Base-by-base conservation (phyloP, 1,140 invertebrate species). In the Trachymyrmex cornetzi region DNA sequence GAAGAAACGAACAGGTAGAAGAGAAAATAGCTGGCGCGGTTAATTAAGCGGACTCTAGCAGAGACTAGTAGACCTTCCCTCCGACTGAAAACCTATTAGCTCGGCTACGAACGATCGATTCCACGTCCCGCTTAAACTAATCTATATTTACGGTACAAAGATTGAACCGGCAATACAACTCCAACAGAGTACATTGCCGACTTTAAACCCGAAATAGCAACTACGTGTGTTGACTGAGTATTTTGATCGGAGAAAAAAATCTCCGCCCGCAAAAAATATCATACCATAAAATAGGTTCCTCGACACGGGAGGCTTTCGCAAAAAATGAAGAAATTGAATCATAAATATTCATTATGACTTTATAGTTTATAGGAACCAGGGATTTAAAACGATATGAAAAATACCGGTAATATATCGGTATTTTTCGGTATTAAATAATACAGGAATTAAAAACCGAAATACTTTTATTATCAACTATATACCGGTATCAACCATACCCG, bases 61-160 rank as follows among this genome's bases (percentile, higher is more conserved):
- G 69, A 63, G 80, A 84, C 80, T 84, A 82, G 67, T 82, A 74
- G 55, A 84, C 69, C 80, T 84, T 84, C 80, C 55, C 55, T 75
- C 55, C 69, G 38, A 84, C 80, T 84, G 80, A 61, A 82, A 84
- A 84, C 69, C 80, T 84, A 84, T 84, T 84, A 84, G 55, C 80
- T 84, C 69, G 59, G 55, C 80, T 84, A 63, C 80, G 69, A 61
- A 14, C 80, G 69, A 84, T 84, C 80, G 80, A 84, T 84, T 55
- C 38, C 27, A 84, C 69, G 67, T 75, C 55, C 71, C 80, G 80
- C 69, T 84, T 84, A 75, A 84, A 61, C 80, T 84, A 84, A 84
- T 84, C 80, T 84, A 84, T 84, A 84, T 84, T 84, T 84, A 84
- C 80, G 80, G 67, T 82, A 74, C 69, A 84, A 84, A 84, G 80